phyloP scores from a whole-genome alignment of 2,797 vertebrate genomes.

The Clarias platycephalus region DNA sequence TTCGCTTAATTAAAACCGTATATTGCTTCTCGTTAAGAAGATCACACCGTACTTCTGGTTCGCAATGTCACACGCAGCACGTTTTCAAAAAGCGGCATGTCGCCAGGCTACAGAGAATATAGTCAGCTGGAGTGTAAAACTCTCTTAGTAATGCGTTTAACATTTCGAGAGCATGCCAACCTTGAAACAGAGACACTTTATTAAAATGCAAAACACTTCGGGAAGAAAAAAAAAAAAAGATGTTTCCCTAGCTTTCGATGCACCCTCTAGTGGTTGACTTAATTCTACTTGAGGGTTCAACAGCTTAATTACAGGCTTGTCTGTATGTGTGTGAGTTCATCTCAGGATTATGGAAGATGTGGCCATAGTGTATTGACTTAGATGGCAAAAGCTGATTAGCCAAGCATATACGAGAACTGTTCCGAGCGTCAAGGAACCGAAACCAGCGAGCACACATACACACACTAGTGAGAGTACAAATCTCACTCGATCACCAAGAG shows the following conservation, averaged over 20 bases:
- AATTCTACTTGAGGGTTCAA: slow-evolving; percentile 23
- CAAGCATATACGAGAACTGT: neutral
- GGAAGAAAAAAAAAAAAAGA: neutral
- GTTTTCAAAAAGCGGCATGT: slow-evolving; percentile 24
- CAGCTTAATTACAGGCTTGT: slow-evolving; percentile 46
- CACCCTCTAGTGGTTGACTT: slow-evolving; percentile 44
- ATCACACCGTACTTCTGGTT: slow-evolving; percentile 6
- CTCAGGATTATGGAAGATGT: neutral
- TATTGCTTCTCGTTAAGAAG: slow-evolving; percentile 23
- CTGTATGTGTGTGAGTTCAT: neutral
- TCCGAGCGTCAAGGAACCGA: neutral
- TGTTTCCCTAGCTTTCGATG: slow-evolving; percentile 35
- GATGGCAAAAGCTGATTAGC: neutral
- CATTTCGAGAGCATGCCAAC: slow-evolving; percentile 45
- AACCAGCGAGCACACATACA: neutral
- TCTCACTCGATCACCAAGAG: neutral
- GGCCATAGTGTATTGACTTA: neutral
- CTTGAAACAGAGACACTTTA: slow-evolving; percentile 50
- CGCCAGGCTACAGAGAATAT: slow-evolving; percentile 7
- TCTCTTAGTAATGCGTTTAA: slow-evolving; percentile 52
- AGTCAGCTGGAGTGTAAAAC: slow-evolving; percentile 25
- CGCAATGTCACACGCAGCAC: neutral
- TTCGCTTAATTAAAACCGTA: neutral
- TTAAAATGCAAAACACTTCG: slow-evolving; percentile 45
- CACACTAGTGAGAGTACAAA: neutral